A percentile compares a stretch with the other conserved stretches of the same genome.
These are phyloP conservation scores for Mesocentrotus franciscanus DNA, from an alignment of 53 echinoderm and acorn worm genomes.

Conservation along the genomic window DNA sequence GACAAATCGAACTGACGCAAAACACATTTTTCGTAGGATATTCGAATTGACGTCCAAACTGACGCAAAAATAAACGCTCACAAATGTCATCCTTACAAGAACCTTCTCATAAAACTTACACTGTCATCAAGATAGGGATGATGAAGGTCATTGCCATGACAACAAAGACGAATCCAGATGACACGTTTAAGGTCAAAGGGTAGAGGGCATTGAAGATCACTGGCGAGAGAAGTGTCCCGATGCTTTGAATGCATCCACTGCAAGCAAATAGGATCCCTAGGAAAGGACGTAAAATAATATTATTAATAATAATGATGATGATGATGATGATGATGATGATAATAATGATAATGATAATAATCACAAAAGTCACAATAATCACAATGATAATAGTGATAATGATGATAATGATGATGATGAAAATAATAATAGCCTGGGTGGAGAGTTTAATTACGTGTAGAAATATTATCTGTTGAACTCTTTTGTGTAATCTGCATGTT, in stretches of 20 bases:
- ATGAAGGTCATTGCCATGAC: constrained; percentile 67
- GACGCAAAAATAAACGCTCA: too few relatives aligned
- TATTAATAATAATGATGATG: neutral
- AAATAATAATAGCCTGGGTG: too few relatives aligned
- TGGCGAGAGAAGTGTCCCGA: constrained; percentile 56
- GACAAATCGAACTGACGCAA: too few relatives aligned
- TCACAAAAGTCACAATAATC: too few relatives aligned
- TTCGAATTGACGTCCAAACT: too few relatives aligned
- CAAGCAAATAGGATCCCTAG: constrained; percentile 78
- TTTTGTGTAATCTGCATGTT: too few relatives aligned
- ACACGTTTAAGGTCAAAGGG: constrained; percentile 64
- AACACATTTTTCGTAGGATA: too few relatives aligned
- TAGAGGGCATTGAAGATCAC: constrained; percentile 73
- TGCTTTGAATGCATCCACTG: constrained; percentile 75
- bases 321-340: too few relatives aligned
- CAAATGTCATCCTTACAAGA: neutral
- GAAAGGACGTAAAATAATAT: neutral
- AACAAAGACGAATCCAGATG: constrained; percentile 72
- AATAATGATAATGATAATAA: too few relatives aligned
- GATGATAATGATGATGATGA: neutral
- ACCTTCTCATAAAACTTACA: constrained; percentile 68
- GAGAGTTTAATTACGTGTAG: too few relatives aligned
- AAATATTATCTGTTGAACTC: too few relatives aligned
- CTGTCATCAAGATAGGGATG: constrained; percentile 58
- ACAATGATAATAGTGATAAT: neutral